Conservation (phyloP, 92 coral and sea anemone species). For the Bergia sp. region DNA sequence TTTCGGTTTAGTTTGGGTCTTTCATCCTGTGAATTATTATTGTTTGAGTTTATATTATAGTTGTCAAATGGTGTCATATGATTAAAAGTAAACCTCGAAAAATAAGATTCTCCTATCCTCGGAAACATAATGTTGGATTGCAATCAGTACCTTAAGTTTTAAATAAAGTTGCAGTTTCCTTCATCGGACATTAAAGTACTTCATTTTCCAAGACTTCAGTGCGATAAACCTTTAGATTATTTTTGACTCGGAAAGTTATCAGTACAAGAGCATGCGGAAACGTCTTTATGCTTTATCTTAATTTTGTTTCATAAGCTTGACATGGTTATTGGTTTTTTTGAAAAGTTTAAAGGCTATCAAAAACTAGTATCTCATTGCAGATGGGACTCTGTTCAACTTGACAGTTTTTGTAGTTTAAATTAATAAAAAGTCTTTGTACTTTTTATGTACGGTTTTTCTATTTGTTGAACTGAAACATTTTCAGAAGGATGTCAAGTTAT, state of each 20-base stretch:
- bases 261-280: not conserved
- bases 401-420: slow-evolving; percentile 5
- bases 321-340: not conserved
- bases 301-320: not conserved
- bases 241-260: not conserved
- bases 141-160: not conserved
- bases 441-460: not conserved
- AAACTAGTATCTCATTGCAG: not conserved
- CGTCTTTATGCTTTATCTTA: not conserved
- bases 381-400: slow-evolving; percentile 3
- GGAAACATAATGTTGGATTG: not conserved
- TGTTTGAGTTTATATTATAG: not conserved
- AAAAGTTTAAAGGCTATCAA: slow-evolving; percentile 9
- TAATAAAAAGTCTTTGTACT: not conserved
- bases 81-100: not conserved
- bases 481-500: no score
- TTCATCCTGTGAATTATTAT: not conserved
- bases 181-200: no score
- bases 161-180: not conserved
- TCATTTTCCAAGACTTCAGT: not conserved
- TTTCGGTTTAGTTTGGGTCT: not conserved
- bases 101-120: not conserved
- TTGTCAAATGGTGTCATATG: not conserved
- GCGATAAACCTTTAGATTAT: not conserved
- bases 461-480: not conserved